A percentile compares a stretch with the other conserved stretches of the same genome.
Evolutionary conservation across 2,888 invertebrate genomes (phyloP).

Genomic region (Tyria jacobaeae): DNA sequence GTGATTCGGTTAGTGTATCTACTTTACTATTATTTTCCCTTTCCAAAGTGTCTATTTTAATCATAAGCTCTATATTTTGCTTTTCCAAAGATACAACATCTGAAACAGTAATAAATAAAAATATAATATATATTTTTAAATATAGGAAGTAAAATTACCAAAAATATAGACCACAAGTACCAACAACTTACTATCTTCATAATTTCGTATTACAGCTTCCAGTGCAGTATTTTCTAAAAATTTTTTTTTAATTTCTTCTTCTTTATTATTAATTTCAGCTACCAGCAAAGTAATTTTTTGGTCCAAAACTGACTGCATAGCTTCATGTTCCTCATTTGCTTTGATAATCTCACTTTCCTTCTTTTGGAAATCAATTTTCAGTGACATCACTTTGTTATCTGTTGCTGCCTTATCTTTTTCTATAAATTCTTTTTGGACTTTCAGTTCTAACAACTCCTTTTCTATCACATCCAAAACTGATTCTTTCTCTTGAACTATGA

Average conservation of each 20-base stretch:
- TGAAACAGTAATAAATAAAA: not conserved
- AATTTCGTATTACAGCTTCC: constrained; percentile 7
- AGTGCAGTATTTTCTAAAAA: not conserved
- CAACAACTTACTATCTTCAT: not conserved
- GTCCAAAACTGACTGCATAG: constrained; percentile 22
- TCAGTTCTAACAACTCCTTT: constrained; percentile 46
- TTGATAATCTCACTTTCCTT: constrained; percentile 31
- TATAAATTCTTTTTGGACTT: constrained; percentile 39
- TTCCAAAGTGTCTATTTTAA: constrained; percentile 3
- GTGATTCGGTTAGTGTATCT: not conserved
- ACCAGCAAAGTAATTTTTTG: not conserved
- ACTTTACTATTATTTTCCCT: not conserved
- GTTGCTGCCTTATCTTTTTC: constrained; percentile 39
- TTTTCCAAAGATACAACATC: not conserved
- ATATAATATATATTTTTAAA: not conserved
- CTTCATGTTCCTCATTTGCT: constrained; percentile 46
- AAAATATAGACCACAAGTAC: no score
- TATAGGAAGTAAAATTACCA: no score
- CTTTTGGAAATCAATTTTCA: constrained; percentile 23
- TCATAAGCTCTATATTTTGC: constrained; percentile 1
- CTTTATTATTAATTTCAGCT: constrained; percentile 5
- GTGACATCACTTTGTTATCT: constrained; percentile 33
- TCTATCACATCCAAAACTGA: constrained; percentile 44
- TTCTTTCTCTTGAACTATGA: constrained; percentile 52
- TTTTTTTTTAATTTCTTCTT: not conserved